Conservation (phyloP, 1,140 invertebrate species). For the Lepidurus couesii region DNA sequence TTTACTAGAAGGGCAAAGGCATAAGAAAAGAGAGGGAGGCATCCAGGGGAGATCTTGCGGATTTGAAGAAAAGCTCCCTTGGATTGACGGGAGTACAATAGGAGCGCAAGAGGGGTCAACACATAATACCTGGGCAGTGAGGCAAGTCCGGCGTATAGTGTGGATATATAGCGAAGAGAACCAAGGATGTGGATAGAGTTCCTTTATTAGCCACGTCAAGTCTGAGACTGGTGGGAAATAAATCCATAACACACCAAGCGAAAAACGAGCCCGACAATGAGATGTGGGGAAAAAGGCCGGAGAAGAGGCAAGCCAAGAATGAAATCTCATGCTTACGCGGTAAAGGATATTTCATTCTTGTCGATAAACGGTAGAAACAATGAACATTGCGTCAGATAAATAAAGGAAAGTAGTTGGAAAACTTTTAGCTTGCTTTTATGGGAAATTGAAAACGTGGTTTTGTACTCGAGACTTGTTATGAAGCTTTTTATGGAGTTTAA, state of each 20-base stretch:
- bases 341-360: no score
- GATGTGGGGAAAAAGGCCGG: background rate
- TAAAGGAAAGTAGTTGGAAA: no score
- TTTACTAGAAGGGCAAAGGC: background rate
- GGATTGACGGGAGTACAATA: constrained; percentile 18
- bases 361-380: no score
- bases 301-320: background rate
- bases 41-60: constrained; percentile 8
- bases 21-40: constrained; percentile 11
- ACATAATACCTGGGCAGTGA: constrained; percentile 13
- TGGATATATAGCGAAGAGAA: constrained; percentile 10
- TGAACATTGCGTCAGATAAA: no score
- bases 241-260: constrained; percentile 17
- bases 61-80: constrained; percentile 19
- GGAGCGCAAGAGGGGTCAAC: constrained; percentile 13
- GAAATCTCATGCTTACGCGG: background rate
- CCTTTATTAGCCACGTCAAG: constrained; percentile 19
- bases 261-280: constrained; percentile 7
- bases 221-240: background rate
- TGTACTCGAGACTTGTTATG: no score
- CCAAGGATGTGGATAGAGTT: constrained; percentile 1
- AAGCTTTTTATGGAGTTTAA: no score
- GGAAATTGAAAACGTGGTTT: no score
- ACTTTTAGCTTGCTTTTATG: no score
- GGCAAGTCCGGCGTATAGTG: background rate